Conservation (phyloP, 1,140 invertebrate genomes). For the Aethina tumida region DNA sequence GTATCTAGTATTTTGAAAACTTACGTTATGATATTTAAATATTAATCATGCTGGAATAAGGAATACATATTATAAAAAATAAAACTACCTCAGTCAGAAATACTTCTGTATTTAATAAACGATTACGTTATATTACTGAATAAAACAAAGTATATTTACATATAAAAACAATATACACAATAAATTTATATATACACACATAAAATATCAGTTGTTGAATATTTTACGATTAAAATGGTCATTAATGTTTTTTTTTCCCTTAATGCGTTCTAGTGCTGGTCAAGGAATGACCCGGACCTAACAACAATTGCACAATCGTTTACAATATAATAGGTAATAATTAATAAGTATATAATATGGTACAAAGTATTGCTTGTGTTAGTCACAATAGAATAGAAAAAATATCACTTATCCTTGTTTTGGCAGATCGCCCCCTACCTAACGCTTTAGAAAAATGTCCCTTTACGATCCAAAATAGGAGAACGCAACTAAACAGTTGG, state of each 20-base stretch:
- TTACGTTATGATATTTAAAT: no score
- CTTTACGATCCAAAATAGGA: conserved; percentile 13
- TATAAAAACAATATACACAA: conserved; percentile 38
- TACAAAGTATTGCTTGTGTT: conserved; percentile 56
- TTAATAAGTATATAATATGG: conserved; percentile 51
- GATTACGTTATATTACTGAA: conserved; percentile 35
- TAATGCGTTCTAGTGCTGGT: conserved; percentile 22
- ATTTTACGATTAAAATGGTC: conserved; percentile 20
- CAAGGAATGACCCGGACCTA: conserved; percentile 22
- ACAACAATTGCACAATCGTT: conserved; percentile 34
- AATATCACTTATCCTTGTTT: conserved; percentile 47
- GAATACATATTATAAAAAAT: no score
- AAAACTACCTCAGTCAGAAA: conserved; percentile 16
- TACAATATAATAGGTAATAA: conserved; percentile 29
- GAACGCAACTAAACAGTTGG: conserved; percentile 10
- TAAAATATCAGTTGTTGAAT: conserved; percentile 30
- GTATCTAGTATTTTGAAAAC: no score
- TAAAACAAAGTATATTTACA: conserved; percentile 37
- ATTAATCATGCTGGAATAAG: no score
- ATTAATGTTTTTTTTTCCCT: background rate
- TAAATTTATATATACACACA: conserved; percentile 35
- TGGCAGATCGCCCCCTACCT: conserved; percentile 19
- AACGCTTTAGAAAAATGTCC: conserved; percentile 5
- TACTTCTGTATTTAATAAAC: conserved; percentile 35
- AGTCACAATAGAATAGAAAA: conserved; percentile 57